phyloP scores from a whole-genome alignment of 2,113 vertebrate species.

The Marmota monax region DNA sequence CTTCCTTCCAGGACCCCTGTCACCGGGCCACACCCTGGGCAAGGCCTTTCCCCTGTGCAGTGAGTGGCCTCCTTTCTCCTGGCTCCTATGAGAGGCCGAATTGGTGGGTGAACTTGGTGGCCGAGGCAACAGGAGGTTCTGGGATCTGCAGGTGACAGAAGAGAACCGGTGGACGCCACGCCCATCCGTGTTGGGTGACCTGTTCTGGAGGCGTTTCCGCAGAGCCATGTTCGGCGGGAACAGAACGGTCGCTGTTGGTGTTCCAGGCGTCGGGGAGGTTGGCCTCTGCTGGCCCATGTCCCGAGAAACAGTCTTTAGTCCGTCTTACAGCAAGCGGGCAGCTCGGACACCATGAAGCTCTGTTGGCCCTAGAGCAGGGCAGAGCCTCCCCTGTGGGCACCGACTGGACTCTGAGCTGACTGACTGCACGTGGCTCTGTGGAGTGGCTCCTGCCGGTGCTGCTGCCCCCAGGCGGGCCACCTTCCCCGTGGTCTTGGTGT shows the following conservation, averaged over 20 bases:
- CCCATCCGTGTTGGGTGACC: accelerated
- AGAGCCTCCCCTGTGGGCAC: not conserved
- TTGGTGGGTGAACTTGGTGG: not conserved
- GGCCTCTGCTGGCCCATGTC: not conserved
- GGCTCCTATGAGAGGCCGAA: not conserved
- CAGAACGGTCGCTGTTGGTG: accelerated
- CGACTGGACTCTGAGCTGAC: accelerated
- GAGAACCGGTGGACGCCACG: accelerated
- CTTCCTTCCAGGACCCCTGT: not conserved
- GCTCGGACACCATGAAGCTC: accelerated
- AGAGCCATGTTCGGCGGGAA: accelerated
- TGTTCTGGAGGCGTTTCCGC: not conserved
- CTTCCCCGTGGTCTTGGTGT: accelerated
- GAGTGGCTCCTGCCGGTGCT: accelerated
- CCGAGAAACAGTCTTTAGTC: not conserved
- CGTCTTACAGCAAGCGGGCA: not conserved
- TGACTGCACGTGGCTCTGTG: accelerated
- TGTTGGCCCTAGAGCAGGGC: not conserved
- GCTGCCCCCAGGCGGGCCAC: accelerated
- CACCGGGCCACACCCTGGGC: accelerated
- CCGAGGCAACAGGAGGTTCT: not conserved
- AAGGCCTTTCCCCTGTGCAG: accelerated
- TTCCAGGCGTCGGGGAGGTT: not conserved
- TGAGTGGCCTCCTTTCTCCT: not conserved
- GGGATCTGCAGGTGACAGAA: not conserved